Conservation (phyloP, 2,113 vertebrate genomes). For the Pedetes capensis region DNA sequence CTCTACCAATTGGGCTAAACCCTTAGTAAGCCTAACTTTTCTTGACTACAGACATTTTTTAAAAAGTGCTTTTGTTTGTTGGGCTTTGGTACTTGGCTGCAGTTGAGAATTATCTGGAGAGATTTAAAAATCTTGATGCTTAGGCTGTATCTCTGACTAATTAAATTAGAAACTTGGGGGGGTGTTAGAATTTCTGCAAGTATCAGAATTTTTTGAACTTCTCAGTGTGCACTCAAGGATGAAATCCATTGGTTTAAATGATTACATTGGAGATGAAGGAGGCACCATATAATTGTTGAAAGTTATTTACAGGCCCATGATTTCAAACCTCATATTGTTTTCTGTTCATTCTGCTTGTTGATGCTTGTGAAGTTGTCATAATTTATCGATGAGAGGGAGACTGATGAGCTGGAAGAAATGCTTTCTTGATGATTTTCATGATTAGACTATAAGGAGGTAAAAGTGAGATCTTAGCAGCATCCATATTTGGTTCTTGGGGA, state of each 20-base stretch:
- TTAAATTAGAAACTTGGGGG: constrained; percentile 41
- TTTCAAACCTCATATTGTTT: not conserved
- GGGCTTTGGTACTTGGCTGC: not conserved
- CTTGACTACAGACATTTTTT: not conserved
- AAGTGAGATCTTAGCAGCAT: constrained; percentile 37
- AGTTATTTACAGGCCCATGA: not conserved
- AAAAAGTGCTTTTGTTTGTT: not conserved
- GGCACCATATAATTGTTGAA: not conserved
- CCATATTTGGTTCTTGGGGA: not conserved
- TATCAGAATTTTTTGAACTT: constrained; percentile 22
- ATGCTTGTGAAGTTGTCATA: constrained; percentile 36
- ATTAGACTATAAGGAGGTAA: constrained; percentile 28
- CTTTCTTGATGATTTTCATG: constrained; percentile 49
- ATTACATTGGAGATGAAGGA: not conserved
- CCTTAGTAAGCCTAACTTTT: not conserved
- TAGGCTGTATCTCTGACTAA: not conserved
- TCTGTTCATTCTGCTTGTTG: not conserved
- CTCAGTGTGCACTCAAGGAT: not conserved
- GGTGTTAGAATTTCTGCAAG: not conserved
- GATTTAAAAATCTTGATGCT: not conserved
- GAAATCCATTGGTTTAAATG: constrained; percentile 25
- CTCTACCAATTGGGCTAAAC: too few species aligned
- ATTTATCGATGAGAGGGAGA: not conserved
- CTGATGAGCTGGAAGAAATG: constrained; percentile 58
- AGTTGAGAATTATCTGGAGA: constrained; percentile 11